phyloP scores from a whole-genome alignment of 2,797 vertebrate species.

The Hippopotamyrus pictus region DNA sequence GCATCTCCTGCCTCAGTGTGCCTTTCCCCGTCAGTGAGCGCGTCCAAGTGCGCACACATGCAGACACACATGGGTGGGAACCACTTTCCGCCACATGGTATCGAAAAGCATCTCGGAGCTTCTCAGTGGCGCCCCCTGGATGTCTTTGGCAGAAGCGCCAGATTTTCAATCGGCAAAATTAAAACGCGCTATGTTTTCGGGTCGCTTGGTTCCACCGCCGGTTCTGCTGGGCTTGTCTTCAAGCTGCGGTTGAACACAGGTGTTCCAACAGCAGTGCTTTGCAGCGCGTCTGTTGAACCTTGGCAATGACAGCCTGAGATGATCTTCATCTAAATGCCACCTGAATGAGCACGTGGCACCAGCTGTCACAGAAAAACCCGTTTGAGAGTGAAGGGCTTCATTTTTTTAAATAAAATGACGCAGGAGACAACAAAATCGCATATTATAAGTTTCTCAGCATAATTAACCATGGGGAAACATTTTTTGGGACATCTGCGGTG shows the following conservation, averaged over 20 bases:
- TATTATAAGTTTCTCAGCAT: conserved; percentile 26
- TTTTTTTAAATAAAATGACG: neutral
- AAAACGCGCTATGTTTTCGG: conserved; percentile 30
- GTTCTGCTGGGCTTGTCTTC: neutral
- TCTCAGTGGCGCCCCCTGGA: neutral
- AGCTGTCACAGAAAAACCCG: conserved; percentile 24
- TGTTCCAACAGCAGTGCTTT: neutral
- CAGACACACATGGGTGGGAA: neutral
- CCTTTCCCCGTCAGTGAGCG: neutral
- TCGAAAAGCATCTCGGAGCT: neutral
- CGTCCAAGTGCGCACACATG: neutral
- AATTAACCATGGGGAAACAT: conserved; percentile 33
- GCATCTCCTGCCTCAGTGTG: neutral
- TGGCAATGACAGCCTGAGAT: neutral
- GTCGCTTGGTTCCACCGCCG: neutral
- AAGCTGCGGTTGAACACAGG: neutral
- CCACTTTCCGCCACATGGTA: neutral
- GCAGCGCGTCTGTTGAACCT: conserved; percentile 22
- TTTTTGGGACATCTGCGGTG: neutral
- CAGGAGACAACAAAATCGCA: neutral
- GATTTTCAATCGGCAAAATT: neutral
- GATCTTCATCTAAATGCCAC: neutral
- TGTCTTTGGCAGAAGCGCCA: too few relatives aligned
- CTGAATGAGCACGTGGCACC: conserved; percentile 26
- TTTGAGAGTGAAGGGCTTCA: neutral